Evolutionary conservation across 1,140 invertebrate genomes (phyloP).

Genomic region (Drosophila biarmipes): DNA sequence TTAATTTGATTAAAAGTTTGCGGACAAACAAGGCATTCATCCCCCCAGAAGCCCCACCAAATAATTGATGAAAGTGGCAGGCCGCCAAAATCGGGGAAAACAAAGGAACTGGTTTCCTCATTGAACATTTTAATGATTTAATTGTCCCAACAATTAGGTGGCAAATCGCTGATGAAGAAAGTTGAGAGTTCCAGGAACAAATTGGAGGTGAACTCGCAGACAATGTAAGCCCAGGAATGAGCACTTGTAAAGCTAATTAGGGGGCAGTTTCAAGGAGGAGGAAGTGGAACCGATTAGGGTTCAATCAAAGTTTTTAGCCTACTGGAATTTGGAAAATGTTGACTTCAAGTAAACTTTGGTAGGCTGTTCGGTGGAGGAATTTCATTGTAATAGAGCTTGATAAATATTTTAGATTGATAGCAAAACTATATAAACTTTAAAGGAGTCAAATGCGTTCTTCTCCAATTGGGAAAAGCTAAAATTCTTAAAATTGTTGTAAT

Average conservation of each 20-base stretch:
- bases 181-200: constrained; percentile 12
- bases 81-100: constrained; percentile 28
- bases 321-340: background rate
- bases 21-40: constrained; percentile 42
- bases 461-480: too few species aligned
- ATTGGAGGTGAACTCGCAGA: constrained; percentile 31
- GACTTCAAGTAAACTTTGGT: background rate
- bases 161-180: constrained; percentile 55
- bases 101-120: constrained; percentile 43
- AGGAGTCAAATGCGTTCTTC: too few species aligned
- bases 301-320: constrained; percentile 34
- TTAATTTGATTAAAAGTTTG: constrained; percentile 83
- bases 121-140: constrained; percentile 72
- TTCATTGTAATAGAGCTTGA: too few species aligned
- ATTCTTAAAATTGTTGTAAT: too few species aligned
- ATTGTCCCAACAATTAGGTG: constrained; percentile 72
- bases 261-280: background rate
- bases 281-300: constrained; percentile 8
- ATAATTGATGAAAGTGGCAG: constrained; percentile 55
- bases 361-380: background rate
- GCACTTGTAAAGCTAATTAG: constrained; percentile 44
- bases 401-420: background rate
- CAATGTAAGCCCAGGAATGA: constrained; percentile 37
- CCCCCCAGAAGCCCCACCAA: background rate
- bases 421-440: background rate